Conservation (phyloP, 2,113 vertebrate species). For the Alaudala cheleensis region DNA sequence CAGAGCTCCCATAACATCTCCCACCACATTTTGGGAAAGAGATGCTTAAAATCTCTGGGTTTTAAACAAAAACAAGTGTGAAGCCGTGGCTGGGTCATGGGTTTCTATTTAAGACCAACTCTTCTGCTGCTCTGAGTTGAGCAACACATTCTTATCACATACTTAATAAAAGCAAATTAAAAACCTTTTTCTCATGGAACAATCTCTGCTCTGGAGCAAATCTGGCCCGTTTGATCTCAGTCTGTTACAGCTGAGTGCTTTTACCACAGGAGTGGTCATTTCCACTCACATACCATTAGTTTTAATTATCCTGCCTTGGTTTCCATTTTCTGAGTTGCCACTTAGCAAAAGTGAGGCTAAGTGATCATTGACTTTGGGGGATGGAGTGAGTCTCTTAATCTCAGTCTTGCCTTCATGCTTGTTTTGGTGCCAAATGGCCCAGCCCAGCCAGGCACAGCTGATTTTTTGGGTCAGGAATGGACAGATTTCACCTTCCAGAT, state of each 20-base stretch:
- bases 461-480: background rate
- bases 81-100: background rate
- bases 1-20: background rate
- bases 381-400: background rate
- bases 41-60: background rate
- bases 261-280: slow-evolving; percentile 39
- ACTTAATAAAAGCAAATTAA: background rate
- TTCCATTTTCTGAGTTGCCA: background rate
- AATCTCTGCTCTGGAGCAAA: background rate
- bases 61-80: background rate
- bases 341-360: slow-evolving; percentile 10
- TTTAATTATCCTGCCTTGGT: slow-evolving; percentile 32
- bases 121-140: background rate
- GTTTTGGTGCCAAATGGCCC: background rate
- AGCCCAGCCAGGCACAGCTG: background rate
- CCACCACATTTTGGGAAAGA: background rate
- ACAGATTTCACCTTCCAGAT: background rate
- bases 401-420: background rate
- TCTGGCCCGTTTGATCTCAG: background rate
- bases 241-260: background rate
- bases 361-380: background rate
- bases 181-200: background rate
- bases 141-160: background rate
- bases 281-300: slow-evolving; percentile 23
- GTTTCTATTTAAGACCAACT: background rate